Base-by-base conservation (phyloP, 2,113 vertebrate genomes). In the Sciurus niger region DNA sequence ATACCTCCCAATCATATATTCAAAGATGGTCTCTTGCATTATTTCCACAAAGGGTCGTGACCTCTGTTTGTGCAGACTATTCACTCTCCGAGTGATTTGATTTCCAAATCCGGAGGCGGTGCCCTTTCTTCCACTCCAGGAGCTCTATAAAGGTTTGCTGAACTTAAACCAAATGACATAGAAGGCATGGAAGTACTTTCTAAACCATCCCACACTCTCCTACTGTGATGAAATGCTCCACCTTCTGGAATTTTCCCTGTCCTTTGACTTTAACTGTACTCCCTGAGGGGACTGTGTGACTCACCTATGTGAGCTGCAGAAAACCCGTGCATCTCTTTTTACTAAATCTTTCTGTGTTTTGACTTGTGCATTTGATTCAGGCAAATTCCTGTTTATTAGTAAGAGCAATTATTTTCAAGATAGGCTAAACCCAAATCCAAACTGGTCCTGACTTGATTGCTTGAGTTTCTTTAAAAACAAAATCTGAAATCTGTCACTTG, bases 341-440 rank as follows among this genome's bases (percentile, higher is more conserved):
- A 73, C 72, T 53, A 80, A 72, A 43, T 94, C 53, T 83, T 88
- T 68, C 65, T 95, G 0, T 79, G 76, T 95, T 96, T 82, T 95
- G 82, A 96, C 93, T 97, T 96, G 93, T 40, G 79, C 13, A 60
- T 94, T 94, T 58, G 82, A 20, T 82, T 97, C 88, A 89, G 67
- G 22, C 80, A 79, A 94, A 87, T 97, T 96, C 77, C 55, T 90
- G 30, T 77, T 95, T 90, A 24, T 95, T 97, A 95, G 65, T 93
- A 90, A 96, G 32, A 92, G 93, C 51, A 51, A 84, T 53, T 95
- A 93, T 90, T 98, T 95, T 90, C 72, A 84, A 94, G 77, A 90
- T 85, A 90, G 73, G 73, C 22, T 90, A 90, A 95, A 13, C 67
- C 11, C 72, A 40, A 60, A 88, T 84, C 72, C 78, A n/a, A 96